Evolutionary conservation across 2,888 invertebrate genomes (phyloP).

Genomic region (Amphipoea lucens): DNA sequence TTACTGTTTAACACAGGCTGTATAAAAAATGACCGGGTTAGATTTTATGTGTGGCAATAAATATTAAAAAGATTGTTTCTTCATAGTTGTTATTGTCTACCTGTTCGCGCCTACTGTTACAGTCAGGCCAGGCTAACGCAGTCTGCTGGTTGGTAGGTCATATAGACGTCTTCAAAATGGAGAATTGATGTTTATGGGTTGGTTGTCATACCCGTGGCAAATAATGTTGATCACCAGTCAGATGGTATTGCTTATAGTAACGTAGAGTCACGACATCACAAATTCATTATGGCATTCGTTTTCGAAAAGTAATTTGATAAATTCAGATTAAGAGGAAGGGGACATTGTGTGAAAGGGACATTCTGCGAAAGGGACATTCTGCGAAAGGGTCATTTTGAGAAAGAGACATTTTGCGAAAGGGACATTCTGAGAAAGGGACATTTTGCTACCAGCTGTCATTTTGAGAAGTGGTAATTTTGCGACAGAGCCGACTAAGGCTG

Average conservation of each 20-base stretch:
- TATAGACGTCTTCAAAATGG: neutral
- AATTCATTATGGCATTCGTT: neutral
- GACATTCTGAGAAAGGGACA: too few relatives aligned
- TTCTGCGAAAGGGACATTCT: too few relatives aligned
- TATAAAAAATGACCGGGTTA: constrained; percentile 59
- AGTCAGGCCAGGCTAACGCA: neutral
- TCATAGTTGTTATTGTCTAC: constrained; percentile 13
- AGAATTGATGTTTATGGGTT: neutral
- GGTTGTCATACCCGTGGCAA: too few relatives aligned
- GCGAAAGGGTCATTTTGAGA: too few relatives aligned
- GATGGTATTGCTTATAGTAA: neutral
- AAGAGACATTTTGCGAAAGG: too few relatives aligned
- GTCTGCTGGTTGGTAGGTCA: neutral
- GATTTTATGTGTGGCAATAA: constrained; percentile 49
- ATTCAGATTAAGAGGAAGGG: neutral
- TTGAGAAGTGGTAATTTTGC: too few relatives aligned
- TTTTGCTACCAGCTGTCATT: too few relatives aligned
- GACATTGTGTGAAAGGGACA: too few relatives aligned
- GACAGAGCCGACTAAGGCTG: too few relatives aligned
- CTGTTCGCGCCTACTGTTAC: constrained; percentile 25
- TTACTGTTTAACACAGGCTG: constrained; percentile 31
- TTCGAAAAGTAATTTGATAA: neutral
- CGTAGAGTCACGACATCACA: neutral
- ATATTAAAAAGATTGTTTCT: constrained; percentile 37
- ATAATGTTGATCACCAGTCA: neutral